Evolutionary conservation across 2,113 vertebrate genomes (phyloP).

Genomic region (Saccopteryx leptura): DNA sequence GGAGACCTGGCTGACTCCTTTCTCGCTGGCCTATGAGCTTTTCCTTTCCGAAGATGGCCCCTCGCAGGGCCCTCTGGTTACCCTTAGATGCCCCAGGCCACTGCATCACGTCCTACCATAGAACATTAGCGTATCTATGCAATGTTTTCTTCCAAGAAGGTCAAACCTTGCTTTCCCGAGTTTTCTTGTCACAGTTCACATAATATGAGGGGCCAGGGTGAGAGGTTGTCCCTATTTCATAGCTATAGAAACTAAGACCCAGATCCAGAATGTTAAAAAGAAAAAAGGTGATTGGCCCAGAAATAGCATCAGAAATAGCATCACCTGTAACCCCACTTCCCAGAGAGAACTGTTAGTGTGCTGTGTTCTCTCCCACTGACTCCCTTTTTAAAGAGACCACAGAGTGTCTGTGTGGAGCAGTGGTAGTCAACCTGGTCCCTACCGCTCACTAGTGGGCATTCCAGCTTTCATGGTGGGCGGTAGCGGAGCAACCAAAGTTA

Average conservation of each 20-base stretch:
- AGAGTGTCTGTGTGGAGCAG: neutral
- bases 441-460: too few relatives aligned
- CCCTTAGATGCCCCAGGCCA: neutral
- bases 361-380: neutral
- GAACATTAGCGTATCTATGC: neutral
- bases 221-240: neutral
- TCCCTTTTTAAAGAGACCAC: neutral
- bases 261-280: neutral
- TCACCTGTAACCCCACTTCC: neutral
- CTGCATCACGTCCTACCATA: neutral
- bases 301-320: neutral
- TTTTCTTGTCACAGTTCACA: neutral
- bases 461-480: too few relatives aligned
- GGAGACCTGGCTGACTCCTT: neutral
- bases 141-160: neutral
- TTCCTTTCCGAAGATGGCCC: slow-evolving; percentile 1
- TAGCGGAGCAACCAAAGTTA: too few relatives aligned
- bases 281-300: neutral
- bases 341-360: neutral
- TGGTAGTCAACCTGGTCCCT: too few relatives aligned
- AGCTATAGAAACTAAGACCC: neutral
- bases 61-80: neutral
- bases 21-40: neutral
- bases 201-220: neutral
- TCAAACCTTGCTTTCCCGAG: neutral